phyloP scores from a whole-genome alignment of 2,113 vertebrate genomes.

The Cyprinus carpio region DNA sequence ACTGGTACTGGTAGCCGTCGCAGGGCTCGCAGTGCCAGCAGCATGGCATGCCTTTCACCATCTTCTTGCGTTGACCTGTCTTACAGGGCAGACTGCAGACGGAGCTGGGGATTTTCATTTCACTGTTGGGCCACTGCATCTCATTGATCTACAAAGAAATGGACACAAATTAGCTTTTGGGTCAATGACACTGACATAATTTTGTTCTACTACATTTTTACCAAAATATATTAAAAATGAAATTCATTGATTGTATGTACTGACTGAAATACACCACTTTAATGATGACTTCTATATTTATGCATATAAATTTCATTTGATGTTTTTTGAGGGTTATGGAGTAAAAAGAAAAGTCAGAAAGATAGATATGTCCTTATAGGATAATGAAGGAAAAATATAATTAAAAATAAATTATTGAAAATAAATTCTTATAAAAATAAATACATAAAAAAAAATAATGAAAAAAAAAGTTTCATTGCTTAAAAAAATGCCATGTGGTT shows the following conservation, averaged over 20 bases:
- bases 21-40: constrained; percentile 97
- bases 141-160: constrained; percentile 80
- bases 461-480: too few relatives aligned
- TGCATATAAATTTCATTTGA: neutral
- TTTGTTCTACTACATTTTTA: neutral
- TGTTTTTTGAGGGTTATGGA: neutral
- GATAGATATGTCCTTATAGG: neutral
- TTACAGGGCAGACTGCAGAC: constrained; percentile 91
- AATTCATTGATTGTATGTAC: neutral
- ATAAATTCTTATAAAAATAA: too few relatives aligned
- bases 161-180: neutral
- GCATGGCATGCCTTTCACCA: constrained; percentile 90
- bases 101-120: constrained; percentile 79
- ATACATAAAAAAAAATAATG: too few relatives aligned
- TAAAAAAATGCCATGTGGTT: too few relatives aligned
- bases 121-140: constrained; percentile 88
- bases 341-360: neutral
- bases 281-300: neutral
- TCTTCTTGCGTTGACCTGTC: constrained; percentile 88
- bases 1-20: constrained; percentile 91
- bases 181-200: neutral
- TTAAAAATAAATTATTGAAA: too few relatives aligned
- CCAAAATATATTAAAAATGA: too few relatives aligned
- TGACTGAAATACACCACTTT: neutral
- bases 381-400: too few relatives aligned